These are phyloP conservation scores for Miichthys miiuy DNA, from an alignment of 2,797 vertebrate species.

Conservation along the genomic window DNA sequence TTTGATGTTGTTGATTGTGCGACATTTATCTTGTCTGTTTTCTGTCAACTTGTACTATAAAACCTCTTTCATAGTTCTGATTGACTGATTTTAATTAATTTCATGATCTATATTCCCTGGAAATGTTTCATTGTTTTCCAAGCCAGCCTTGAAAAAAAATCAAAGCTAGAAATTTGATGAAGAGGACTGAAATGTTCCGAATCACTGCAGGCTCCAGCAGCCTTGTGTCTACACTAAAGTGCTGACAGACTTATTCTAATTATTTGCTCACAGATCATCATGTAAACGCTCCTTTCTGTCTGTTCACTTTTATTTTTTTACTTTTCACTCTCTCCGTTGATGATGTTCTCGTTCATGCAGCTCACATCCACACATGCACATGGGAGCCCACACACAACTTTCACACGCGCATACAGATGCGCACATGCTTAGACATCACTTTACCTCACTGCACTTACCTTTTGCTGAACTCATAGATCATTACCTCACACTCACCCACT, in stretches of 20 bases:
- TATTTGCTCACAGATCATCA: constrained; percentile 29
- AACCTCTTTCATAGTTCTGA: background rate
- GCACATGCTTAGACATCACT: constrained; percentile 18
- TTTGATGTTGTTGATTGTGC: background rate
- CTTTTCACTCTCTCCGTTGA: constrained; percentile 29
- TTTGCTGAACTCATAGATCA: constrained; percentile 57
- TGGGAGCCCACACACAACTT: constrained; percentile 35
- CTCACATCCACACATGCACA: constrained; percentile 31
- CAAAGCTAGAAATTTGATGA: constrained; percentile 14
- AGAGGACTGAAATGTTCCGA: constrained; percentile 29
- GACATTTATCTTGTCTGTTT: background rate
- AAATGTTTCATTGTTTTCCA: constrained; percentile 22
- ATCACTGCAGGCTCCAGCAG: constrained; percentile 32
- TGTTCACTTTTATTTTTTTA: constrained; percentile 18
- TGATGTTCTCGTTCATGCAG: constrained; percentile 43
- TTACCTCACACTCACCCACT: constrained; percentile 60
- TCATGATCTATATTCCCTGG: background rate
- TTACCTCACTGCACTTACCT: constrained; percentile 43
- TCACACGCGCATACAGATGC: constrained; percentile 7
- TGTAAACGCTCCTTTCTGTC: constrained; percentile 22
- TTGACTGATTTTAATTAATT: background rate
- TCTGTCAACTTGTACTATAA: background rate
- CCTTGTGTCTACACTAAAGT: constrained; percentile 1
- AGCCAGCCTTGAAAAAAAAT: constrained; percentile 14
- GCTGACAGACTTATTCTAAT: constrained; percentile 12